Evolutionary conservation across 2,888 invertebrate species (phyloP).

Genomic region (Caradrina kadenii): DNA sequence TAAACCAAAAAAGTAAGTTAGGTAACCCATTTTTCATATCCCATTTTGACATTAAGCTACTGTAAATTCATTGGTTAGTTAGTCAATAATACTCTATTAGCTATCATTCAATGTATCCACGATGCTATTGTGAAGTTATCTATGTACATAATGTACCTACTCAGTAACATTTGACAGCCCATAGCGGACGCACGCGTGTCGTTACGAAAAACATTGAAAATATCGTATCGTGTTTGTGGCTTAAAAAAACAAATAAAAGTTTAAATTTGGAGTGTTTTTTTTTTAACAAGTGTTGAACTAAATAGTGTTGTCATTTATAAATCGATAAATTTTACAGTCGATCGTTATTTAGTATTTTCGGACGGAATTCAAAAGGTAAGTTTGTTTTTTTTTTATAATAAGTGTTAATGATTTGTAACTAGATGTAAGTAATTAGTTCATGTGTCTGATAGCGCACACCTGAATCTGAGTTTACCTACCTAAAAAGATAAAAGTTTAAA

Average conservation of each 20-base stretch:
- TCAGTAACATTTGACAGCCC: conserved; percentile 49
- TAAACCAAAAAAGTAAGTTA: background rate
- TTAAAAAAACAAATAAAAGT: conserved; percentile 12
- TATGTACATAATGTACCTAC: conserved; percentile 15
- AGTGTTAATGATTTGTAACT: conserved; percentile 11
- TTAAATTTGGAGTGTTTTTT: conserved; percentile 4
- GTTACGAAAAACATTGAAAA: conserved; percentile 5
- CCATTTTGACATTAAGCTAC: conserved; percentile 23
- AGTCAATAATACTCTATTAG: conserved; percentile 52
- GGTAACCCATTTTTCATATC: conserved; percentile 8
- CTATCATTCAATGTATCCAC: conserved; percentile 50
- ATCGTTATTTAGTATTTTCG: conserved; percentile 8
- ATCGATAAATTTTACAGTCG: background rate
- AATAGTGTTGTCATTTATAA: conserved; percentile 7
- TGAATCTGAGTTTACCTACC: conserved; percentile 18
- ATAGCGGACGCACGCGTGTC: conserved; percentile 46
- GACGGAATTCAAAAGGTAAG: conserved; percentile 42
- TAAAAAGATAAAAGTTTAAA: conserved; percentile 25
- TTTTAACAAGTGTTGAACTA: conserved; percentile 23
- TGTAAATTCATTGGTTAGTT: conserved; percentile 35
- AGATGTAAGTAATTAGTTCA: background rate
- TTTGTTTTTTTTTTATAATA: conserved; percentile 16
- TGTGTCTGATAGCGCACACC: conserved; percentile 25
- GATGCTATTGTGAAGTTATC: conserved; percentile 39
- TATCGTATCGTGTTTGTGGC: conserved; percentile 30